Base-by-base conservation (phyloP, 2,797 vertebrate species). In the Buphagus erythrorhynchus region DNA sequence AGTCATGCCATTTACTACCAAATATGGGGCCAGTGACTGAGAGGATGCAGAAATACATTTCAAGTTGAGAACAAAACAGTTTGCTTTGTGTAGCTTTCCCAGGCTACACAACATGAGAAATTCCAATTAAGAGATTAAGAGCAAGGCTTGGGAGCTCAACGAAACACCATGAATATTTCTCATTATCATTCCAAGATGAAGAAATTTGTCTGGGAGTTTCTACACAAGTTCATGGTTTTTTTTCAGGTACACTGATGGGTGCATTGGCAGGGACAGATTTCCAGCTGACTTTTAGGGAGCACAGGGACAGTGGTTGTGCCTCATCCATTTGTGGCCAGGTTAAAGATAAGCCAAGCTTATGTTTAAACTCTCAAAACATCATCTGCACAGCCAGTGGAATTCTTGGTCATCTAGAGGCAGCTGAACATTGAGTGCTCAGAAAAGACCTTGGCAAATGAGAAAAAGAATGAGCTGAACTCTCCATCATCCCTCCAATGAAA, bases 21-120 rank as follows among this genome's bases (percentile, higher is more conserved):
- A 72, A 66, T 16, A 15, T 28, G 29, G 26, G 42, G 33, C 15
- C 31, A 28, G 24, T 42, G 48, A 48, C 58, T 59, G 14, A 80
- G 29, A 78, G 28, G 58, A 62, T 14, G 6, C 2, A 40, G 13
- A 20, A 73, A 48, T 0, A 0, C 0, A 3, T 38, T 81, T 13
- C 38, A 20, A 85, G 16, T 15, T 51, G 15, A 69, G 51, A 85
- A 79, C 11, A 58, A 85, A 62, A 25, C 8, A 43, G 6, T 18
- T 46, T 10, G 5, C 22, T 72, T 38, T 28, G 18, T 45, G 36
- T 33, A 75, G 24, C 26, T 84, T 84, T 58, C 67, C 46, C 38
- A 61, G 29, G 26, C 54, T 54, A 16, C 2, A 22, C 5, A 67
- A 43, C 16, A 62, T 11, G 33, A 80, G 43, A 22, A 83, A 77